Base-by-base conservation (phyloP, 1,140 invertebrate genomes). In the Hycleus cichorii region DNA sequence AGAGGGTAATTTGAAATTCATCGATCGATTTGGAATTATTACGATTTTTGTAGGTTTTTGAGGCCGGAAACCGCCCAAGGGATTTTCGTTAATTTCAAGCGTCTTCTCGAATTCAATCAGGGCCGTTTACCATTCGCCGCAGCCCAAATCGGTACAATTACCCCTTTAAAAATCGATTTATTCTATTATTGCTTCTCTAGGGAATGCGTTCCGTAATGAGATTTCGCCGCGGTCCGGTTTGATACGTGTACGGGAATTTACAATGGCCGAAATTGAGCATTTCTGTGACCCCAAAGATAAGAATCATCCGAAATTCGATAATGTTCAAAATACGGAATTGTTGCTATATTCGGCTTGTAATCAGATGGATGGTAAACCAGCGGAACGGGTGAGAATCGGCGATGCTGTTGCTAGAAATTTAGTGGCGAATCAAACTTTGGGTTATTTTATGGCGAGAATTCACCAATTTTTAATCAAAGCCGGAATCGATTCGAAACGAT, bases 221-320 rank as follows among this genome's bases (percentile, higher is more conserved):
- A 99, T 99, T 61, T 99, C 97, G 0, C 97, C 97, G 10, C 79
- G 97, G 49, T 97, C 96, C 68, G 97, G 97, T 1, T 79, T 99
- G 7, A 88, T 99, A 11, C 82, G 97, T 70, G 95, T 99, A 1
- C 81, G 90, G 69, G 97, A 99, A 74, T 99, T 99, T 70, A 98
- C 95, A 0, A 98, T 99, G 95, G 97, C 96, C 47, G 97, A 99
- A 80, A 99, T 99, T 65, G 97, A 99, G 74, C 95, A 99, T 78
- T 99, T 99, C 75, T 97, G 96, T 77, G 95, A 99, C 76, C 92
- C 95, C 1, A 74, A 64, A 2, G 80, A 90, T 58, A 97, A 98
- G 69, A 82, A 79, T 58, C 95, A 98, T 79, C 85, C 88, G 0
- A 98, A 98, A 76, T 99, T 99, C 77, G 78, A 78, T 1, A 77